phyloP scores from a whole-genome alignment of 2,797 vertebrate genomes.

The Sphaeramia orbicularis region DNA sequence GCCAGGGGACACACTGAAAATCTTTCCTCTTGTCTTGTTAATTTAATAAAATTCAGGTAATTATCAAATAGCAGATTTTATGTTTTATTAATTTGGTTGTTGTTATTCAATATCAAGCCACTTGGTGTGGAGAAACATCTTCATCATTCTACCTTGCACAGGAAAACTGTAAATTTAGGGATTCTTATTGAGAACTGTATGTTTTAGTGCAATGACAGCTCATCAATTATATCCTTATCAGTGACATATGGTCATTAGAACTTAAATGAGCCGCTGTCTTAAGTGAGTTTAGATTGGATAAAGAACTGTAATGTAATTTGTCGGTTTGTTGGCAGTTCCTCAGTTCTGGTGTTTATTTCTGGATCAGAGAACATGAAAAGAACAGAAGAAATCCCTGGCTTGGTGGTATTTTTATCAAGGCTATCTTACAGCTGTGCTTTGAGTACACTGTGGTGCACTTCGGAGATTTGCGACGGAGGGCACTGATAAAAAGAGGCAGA shows the following conservation, averaged over 20 bases:
- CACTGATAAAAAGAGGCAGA: slow-evolving; percentile 64
- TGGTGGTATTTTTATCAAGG: slow-evolving; percentile 59
- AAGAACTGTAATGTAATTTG: slow-evolving; percentile 27
- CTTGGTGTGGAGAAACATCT: no score
- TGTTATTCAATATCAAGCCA: no score
- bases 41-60: no score
- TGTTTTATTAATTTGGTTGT: no score
- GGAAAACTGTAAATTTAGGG: slow-evolving; percentile 4
- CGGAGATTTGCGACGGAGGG: slow-evolving; percentile 55
- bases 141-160: not conserved
- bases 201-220: slow-evolving; percentile 32
- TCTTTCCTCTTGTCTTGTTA: no score
- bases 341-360: slow-evolving; percentile 44
- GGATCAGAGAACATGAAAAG: slow-evolving; percentile 48
- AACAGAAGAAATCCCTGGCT: slow-evolving; percentile 52
- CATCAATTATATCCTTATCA: slow-evolving; percentile 31
- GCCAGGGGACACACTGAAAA: no score
- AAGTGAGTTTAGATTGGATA: slow-evolving; percentile 9
- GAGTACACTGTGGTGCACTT: slow-evolving; percentile 41
- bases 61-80: no score
- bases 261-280: slow-evolving; percentile 32
- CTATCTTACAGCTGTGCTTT: slow-evolving; percentile 51
- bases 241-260: slow-evolving; percentile 34
- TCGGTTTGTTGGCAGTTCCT: slow-evolving; percentile 30
- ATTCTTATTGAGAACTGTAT: slow-evolving; percentile 11